phyloP scores from a whole-genome alignment of 2,113 vertebrate species.

The Oplegnathus fasciatus region DNA sequence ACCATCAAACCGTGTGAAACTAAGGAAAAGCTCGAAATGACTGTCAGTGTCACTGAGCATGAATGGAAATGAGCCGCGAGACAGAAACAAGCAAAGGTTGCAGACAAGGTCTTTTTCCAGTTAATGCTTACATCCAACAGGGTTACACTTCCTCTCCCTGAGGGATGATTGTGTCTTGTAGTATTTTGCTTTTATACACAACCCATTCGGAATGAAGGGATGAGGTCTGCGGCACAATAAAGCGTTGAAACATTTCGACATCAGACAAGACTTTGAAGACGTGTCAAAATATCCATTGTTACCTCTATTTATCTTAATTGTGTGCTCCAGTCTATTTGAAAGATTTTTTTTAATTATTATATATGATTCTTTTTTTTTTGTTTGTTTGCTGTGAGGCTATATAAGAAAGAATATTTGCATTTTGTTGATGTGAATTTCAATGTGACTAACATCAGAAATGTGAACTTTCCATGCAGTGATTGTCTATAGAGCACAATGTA shows the following conservation, averaged over 20 bases:
- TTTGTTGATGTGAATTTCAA: not conserved
- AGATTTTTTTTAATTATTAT: not conserved
- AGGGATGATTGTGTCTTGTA: not conserved
- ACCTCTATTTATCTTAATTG: not conserved
- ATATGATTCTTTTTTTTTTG: not conserved
- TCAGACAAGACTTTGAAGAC: not conserved
- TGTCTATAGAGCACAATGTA: not conserved
- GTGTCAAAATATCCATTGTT: not conserved
- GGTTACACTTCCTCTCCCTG: constrained; percentile 17
- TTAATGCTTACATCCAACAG: constrained; percentile 10
- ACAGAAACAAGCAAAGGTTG: constrained; percentile 39
- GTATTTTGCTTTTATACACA: constrained; percentile 31
- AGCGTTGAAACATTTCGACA: not conserved
- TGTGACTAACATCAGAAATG: not conserved
- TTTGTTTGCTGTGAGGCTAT: not conserved
- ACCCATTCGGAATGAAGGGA: constrained; percentile 16
- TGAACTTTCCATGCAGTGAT: constrained; percentile 15
- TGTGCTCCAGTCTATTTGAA: not conserved
- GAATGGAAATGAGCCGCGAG: constrained; percentile 56
- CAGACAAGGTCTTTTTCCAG: constrained; percentile 30
- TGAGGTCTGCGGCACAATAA: constrained; percentile 10
- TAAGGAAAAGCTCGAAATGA: not conserved
- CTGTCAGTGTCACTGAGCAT: constrained; percentile 40
- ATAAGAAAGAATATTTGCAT: not conserved
- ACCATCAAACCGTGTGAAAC: constrained; percentile 26